Evolutionary conservation across 1,140 invertebrate species (phyloP).

Genomic region (Popillia japonica): DNA sequence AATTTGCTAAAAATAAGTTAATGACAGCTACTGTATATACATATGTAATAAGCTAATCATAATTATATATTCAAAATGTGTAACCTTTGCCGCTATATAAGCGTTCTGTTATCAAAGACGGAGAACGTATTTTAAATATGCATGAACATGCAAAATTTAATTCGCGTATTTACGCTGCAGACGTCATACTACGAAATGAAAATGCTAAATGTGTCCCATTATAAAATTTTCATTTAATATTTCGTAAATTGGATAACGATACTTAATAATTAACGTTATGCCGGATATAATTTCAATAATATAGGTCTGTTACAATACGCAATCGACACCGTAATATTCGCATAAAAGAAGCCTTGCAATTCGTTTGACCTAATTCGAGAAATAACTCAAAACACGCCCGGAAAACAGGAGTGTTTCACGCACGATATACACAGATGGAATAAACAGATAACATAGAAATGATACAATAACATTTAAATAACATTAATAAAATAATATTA

Average conservation of each 20-base stretch:
- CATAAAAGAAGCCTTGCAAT: slow-evolving; percentile 29
- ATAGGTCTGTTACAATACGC: slow-evolving; percentile 1
- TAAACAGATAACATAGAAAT: neutral
- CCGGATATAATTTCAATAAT: slow-evolving; percentile 22
- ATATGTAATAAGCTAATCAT: neutral
- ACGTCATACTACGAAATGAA: neutral
- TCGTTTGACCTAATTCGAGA: slow-evolving; percentile 29
- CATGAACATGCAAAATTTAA: slow-evolving; percentile 6
- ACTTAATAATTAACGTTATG: neutral
- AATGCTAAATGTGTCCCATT: neutral
- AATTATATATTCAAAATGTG: slow-evolving; percentile 2
- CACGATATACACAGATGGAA: neutral
- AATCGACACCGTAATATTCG: slow-evolving; percentile 18
- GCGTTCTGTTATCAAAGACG: neutral
- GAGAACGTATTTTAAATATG: slow-evolving; percentile 12
- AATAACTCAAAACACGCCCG: slow-evolving; percentile 34
- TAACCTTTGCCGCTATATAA: neutral
- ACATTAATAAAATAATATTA: neutral
- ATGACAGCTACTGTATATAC: neutral
- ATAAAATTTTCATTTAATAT: too few species aligned
- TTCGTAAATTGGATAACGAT: neutral
- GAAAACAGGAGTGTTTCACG: slow-evolving; percentile 3
- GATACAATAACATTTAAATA: neutral
- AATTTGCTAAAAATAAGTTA: slow-evolving; percentile 26
- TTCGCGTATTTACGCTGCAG: neutral